Conservation (phyloP, 2,797 vertebrate species). For the Chloroceryle amazona region DNA sequence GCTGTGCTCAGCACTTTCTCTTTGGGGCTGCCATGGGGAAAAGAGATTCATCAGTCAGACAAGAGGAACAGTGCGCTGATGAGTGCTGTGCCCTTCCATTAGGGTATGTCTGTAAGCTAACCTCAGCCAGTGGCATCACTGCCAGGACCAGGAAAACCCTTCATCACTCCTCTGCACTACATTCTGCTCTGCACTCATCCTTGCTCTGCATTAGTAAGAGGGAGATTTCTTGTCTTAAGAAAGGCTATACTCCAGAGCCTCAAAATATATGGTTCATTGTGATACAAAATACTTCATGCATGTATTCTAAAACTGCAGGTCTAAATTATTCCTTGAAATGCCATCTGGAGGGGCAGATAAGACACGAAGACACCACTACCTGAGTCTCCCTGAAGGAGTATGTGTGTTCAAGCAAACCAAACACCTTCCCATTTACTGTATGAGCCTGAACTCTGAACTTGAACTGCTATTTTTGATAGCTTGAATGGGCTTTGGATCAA, state of each 20-base stretch:
- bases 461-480: not conserved
- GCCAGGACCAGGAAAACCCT: not conserved
- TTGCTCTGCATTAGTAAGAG: not conserved
- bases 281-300: not conserved
- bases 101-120: not conserved
- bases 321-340: not conserved
- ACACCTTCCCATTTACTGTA: rapidly evolving
- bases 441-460: not conserved
- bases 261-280: not conserved
- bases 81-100: not conserved
- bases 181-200: not conserved
- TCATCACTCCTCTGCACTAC: not conserved
- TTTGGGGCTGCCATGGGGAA: not conserved
- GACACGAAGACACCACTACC: not conserved
- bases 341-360: not conserved
- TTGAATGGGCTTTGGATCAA: not conserved
- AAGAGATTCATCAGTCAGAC: not conserved
- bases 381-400: not conserved
- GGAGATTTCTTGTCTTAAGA: not conserved
- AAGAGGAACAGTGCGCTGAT: rapidly evolving
- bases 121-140: not conserved
- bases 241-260: not conserved
- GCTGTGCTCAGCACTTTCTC: not conserved
- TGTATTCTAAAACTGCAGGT: not conserved
- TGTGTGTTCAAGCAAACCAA: not conserved